phyloP scores from a whole-genome alignment of 2,113 vertebrate species.

The Grallaria varia region DNA sequence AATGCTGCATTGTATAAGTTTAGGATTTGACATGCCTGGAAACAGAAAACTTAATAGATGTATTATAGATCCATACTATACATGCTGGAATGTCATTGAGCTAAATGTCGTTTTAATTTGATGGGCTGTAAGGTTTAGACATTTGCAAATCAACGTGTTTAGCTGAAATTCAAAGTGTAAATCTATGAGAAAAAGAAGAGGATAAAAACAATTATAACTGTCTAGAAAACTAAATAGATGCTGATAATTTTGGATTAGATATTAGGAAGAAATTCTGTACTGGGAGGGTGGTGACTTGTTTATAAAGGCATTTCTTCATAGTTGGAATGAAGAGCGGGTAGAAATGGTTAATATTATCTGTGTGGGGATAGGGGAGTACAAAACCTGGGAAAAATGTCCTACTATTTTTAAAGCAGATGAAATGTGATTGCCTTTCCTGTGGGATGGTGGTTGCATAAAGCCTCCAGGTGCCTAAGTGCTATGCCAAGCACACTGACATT shows the following conservation, averaged over 20 bases:
- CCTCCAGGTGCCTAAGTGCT: constrained; percentile 11
- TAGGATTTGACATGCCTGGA: not conserved
- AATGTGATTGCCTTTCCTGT: not conserved
- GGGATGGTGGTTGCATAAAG: not conserved
- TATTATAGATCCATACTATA: not conserved
- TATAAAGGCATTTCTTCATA: not conserved
- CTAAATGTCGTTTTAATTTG: not conserved
- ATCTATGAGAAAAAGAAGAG: not conserved
- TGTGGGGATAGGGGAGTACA: not conserved
- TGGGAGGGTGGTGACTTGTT: not conserved
- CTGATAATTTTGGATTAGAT: not conserved
- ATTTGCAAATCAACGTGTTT: not conserved
- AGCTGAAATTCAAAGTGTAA: not conserved
- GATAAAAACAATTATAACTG: not conserved
- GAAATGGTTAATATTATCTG: not conserved
- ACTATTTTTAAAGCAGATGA: not conserved
- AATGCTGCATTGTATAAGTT: not conserved
- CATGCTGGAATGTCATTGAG: not conserved
- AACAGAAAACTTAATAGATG: not conserved
- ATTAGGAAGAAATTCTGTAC: not conserved
- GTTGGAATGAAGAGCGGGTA: not conserved
- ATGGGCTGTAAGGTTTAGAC: not conserved
- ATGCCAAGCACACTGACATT: not conserved
- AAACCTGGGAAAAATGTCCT: not conserved
- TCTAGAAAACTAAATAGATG: not conserved